These are phyloP conservation scores for Auanema sp. DNA, from an alignment of 2,888 invertebrate species.

Conservation along the genomic window DNA sequence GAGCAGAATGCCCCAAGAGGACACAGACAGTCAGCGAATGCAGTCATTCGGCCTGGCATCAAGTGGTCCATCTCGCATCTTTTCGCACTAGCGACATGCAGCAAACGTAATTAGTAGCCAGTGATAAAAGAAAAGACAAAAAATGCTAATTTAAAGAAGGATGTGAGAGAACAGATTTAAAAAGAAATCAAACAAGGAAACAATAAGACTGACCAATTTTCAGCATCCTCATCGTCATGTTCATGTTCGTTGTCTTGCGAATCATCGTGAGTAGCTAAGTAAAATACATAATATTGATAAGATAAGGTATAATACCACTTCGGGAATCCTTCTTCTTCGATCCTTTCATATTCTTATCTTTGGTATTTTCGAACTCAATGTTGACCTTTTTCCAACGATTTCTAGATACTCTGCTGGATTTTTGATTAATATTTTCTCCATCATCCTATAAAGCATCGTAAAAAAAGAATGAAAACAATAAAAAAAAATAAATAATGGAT, in stretches of 20 bases:
- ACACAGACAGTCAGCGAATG: conserved; percentile 4
- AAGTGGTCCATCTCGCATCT: background rate
- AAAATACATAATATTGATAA: background rate
- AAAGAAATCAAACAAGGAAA: too few species aligned
- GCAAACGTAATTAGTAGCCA: too few species aligned
- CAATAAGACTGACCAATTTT: too few species aligned
- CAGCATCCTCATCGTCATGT: too few species aligned
- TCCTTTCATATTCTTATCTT: conserved; percentile 19
- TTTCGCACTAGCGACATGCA: background rate
- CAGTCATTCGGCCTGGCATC: conserved; percentile 4
- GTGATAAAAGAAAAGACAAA: too few species aligned
- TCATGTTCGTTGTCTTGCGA: background rate
- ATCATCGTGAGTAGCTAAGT: conserved; percentile 2
- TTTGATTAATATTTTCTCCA: conserved; percentile 14
- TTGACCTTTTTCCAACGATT: conserved; percentile 62
- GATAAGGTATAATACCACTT: too few species aligned
- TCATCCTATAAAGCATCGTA: conserved; percentile 27
- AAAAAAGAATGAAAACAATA: background rate
- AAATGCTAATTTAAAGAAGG: too few species aligned
- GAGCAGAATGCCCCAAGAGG: background rate
- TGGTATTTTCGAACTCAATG: conserved; percentile 54
- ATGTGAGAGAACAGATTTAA: too few species aligned
- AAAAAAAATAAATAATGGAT: background rate
- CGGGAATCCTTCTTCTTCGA: conserved; percentile 24
- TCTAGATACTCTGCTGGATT: conserved; percentile 38